Base-by-base conservation (phyloP, 2,113 vertebrate genomes). In the Bagarius yarrelli region DNA sequence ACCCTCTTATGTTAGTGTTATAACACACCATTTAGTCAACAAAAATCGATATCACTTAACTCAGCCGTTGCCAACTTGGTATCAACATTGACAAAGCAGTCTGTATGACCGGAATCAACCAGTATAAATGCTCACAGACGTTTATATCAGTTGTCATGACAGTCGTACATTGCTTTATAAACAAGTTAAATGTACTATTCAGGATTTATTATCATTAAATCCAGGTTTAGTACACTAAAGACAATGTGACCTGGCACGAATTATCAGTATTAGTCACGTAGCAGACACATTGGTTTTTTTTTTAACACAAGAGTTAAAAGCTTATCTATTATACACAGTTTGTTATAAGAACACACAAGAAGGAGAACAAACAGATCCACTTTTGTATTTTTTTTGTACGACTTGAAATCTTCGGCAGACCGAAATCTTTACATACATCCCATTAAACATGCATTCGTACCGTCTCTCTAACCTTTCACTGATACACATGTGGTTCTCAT, bases 401-500 rank as follows among this genome's bases (percentile, higher is more conserved):
- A 52, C 47, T 30, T 30, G 16, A 71, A 25, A 2, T 69, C 40
- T 69, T n/a, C 40, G 36, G 0, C 0, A 40, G 23, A 71, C 44
- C 23, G 9, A 69, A 69, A 25, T 70, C 40, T 27, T 44, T 0
- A 25, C 25, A 72, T 52, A 30, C 25, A 40, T 72, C 47, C 27
- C 16, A 21, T 73, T 47, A 60, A 72, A 63, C 75, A 27, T 50
- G 76, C 76, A 56, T 81, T 56, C 83, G 56, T 13, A 52, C 30
- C 27, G 23, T 8, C 16, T 73, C 19, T 73, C 19, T 21, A 32
- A 18, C 1, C 44, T 15, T 59, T 13, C 44, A 55, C 76, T 36
- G 16, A 52, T 55, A 69, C 21, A 79, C 86, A 88, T 85, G 78
- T 85, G 80, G 55, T 81, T 78, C 67, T 83, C 70, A 55, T 85